A percentile compares a stretch with the other conserved stretches of the same genome.
phyloP scores from a whole-genome alignment of 2,797 vertebrate species.

The Hoplostethus atlanticus region DNA sequence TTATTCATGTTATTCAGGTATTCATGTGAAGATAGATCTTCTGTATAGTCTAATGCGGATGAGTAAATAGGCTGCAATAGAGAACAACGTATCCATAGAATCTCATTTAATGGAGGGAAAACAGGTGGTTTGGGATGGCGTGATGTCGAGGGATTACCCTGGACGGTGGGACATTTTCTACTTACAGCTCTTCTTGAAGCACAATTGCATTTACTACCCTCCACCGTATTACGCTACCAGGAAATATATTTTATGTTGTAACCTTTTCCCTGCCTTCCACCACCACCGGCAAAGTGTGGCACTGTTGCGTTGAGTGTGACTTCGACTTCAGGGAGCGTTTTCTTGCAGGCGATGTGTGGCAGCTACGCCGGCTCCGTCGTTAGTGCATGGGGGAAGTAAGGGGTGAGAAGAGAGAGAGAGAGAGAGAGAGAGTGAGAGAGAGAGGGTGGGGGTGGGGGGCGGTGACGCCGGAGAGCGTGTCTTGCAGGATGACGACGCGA shows the following conservation, averaged over 20 bases:
- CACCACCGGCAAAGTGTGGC: conserved; percentile 70
- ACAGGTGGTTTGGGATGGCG: conserved; percentile 76
- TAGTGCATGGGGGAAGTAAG: not conserved
- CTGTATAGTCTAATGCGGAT: not conserved
- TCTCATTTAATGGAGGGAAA: conserved; percentile 30
- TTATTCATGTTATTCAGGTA: too few species aligned
- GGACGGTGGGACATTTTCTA: conserved; percentile 24
- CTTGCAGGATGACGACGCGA: conserved; percentile 70
- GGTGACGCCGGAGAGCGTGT: conserved; percentile 47
- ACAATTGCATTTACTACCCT: conserved; percentile 43
- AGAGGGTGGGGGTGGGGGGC: not conserved
- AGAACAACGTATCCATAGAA: conserved; percentile 10
- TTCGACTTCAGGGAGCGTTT: conserved; percentile 60
- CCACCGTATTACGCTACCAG: conserved; percentile 61
- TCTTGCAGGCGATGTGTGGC: conserved; percentile 43
- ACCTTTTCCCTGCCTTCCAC: conserved; percentile 57
- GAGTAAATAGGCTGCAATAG: not conserved
- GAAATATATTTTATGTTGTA: conserved; percentile 24
- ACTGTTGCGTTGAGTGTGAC: conserved; percentile 71
- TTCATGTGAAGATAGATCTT: too few species aligned
- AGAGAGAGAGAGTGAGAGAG: conserved; percentile 10
- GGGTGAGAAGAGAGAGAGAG: not conserved
- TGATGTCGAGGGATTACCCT: conserved; percentile 41
- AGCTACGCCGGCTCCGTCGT: conserved; percentile 42
- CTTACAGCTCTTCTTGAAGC: conserved; percentile 32